Evolutionary conservation across 2,888 invertebrate genomes (phyloP), one percentile per base, ranked within the genome.

Genomic region (Thecocarcelia acutangulata): DNA sequence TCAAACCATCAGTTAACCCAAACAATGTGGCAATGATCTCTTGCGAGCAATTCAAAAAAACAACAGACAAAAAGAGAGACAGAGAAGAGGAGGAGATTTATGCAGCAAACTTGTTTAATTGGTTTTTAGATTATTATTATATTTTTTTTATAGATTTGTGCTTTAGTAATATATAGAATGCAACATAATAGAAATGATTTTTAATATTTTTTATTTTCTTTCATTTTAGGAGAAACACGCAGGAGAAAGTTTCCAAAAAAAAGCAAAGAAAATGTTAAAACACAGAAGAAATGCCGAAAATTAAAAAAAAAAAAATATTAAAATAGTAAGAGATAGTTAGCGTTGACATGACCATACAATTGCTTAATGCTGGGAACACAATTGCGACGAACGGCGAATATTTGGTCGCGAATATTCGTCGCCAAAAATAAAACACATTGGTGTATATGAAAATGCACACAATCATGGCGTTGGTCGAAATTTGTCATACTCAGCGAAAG

Each of bases 191-290:
- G 15, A 52, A 54, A 44, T 37, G 15, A 6, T 28, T 44, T 12
- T 54, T 11, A 3, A 11, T 24, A 33, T 64, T 72, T n/a, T 44
- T 8, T 21, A 15, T 37, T 52, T 24, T 44, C 24, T 63, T 42
- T 1, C 40, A 66, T 40, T 52, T 69, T 46, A 74, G 69, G 48
- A 64, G 24, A 50, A 66, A 72, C 66, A 72, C 69, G 61, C 44
- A 66, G 59, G 72, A 78, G 64, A 72, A 72, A 72, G 72, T 66
- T 73, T 56, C 13, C 8, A 37, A 28, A 66, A 64, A 28, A 37
- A 54, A 13, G n/a, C n/a, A n/a, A 40, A 19, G 0, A 44, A 33
- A 8, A 28, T 1, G 17, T 33, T 17, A 33, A 5, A 33, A 33
- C 4, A 8, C 9, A 33, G 8, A 3, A 5, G 8, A 33, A 33